Conservation (phyloP, 1,140 invertebrate species). For the Heliothis virescens region DNA sequence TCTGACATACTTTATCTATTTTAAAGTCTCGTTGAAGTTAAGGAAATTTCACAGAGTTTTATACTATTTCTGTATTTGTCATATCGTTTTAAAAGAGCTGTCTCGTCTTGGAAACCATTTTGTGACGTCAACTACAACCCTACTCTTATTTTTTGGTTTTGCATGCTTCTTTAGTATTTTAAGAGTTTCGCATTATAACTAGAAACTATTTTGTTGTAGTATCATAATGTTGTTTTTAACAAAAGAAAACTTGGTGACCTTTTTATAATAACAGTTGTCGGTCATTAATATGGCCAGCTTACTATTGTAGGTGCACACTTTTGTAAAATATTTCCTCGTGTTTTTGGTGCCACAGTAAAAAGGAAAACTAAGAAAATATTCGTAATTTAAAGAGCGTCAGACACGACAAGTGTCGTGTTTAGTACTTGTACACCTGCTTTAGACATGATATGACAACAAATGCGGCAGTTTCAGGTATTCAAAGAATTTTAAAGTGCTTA, state of each 20-base stretch:
- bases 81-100: neutral
- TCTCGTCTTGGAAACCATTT: neutral
- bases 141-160: neutral
- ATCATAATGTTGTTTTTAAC: too few relatives aligned
- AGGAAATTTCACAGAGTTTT: too few relatives aligned
- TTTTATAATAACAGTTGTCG: too few relatives aligned
- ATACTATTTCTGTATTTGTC: neutral
- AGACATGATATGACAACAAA: neutral
- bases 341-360: neutral
- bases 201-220: too few relatives aligned
- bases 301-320: neutral
- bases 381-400: neutral
- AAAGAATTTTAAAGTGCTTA: neutral
- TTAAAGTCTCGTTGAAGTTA: too few relatives aligned
- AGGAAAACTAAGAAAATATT: neutral
- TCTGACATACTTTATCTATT: too few relatives aligned
- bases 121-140: neutral
- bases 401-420: constrained; percentile 20
- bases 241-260: too few relatives aligned
- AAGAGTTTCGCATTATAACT: too few relatives aligned
- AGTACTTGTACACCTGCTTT: neutral
- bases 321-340: neutral
- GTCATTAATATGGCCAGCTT: neutral
- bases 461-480: neutral
- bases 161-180: neutral